A percentile compares a stretch with the other conserved stretches of the same genome.
These are phyloP conservation scores for Mormyrops boulengeri DNA, from an alignment of 2,797 vertebrate genomes.

Conservation along the genomic window DNA sequence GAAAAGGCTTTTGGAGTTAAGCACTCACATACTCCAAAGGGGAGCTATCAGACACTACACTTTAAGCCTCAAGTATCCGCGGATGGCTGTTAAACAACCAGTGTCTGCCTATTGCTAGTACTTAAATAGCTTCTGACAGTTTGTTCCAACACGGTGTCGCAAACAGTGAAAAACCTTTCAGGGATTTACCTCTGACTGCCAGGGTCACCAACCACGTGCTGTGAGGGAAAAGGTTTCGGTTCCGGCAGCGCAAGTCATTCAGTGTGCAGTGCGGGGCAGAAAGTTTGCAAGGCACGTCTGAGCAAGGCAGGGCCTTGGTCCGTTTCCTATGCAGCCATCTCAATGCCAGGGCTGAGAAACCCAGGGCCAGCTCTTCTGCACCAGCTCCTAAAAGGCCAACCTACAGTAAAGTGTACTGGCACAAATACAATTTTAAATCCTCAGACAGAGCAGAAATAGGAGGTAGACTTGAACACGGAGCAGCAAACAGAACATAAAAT, in stretches of 20 bases:
- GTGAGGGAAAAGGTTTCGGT: background rate
- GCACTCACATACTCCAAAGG: conserved; percentile 24
- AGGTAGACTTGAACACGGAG: conserved; percentile 6
- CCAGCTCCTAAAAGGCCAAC: background rate
- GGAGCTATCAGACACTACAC: conserved; percentile 25
- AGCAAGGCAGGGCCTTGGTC: background rate
- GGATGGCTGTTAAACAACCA: conserved; percentile 12
- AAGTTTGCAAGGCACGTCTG: conserved; percentile 11
- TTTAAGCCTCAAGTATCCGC: conserved; percentile 5
- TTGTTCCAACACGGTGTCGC: background rate
- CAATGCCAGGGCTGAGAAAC: no score
- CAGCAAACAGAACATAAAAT: background rate
- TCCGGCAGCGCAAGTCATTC: background rate
- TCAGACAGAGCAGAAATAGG: background rate
- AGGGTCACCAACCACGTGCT: background rate
- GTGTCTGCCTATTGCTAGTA: conserved; percentile 23
- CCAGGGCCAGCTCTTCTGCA: background rate
- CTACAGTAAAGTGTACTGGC: conserved; percentile 2
- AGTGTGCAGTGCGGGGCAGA: background rate
- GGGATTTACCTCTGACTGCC: background rate
- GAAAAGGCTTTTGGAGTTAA: conserved; percentile 7
- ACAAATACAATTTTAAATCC: conserved; percentile 7
- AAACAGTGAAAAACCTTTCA: background rate
- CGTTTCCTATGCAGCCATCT: background rate
- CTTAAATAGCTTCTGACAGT: background rate